Base-by-base conservation (phyloP, 2,113 vertebrate genomes). In the Nothobranchius kuhntae region DNA sequence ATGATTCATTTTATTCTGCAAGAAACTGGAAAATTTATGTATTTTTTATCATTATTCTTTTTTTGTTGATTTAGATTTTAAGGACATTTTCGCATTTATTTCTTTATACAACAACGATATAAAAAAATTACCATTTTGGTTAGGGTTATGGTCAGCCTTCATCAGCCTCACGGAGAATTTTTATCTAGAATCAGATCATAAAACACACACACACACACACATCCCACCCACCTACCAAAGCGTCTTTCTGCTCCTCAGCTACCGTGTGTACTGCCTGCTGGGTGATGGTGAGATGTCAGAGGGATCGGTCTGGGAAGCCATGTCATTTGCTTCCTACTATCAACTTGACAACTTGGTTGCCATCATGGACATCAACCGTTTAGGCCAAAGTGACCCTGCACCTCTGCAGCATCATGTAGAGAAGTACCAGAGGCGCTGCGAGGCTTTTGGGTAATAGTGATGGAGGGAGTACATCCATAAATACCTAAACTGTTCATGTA, bases 261-360 rank as follows among this genome's bases (percentile, higher is more conserved):
- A 96, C 81, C 93, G 93, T 2, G 95, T 98, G 57, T 98, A 93
- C 78, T 98, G 96, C 83, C 53, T 98, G 87, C 85, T 98, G 79
- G 97, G 97, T 53, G 97, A 98, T 54, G 96, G 96, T 7, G 96
- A 98, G 89, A 81, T 96, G 72, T 97, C 96, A 0, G 96, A 98
- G 88, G 96, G 97, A 24, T 94, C 96, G 2, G 95, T 98, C 61
- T 98, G 96, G 96, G 96, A 98, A 82, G 97, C 97, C 82, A 98
- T 98, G 96, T 94, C 95, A n/a, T 98, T 98, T 36, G 96, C 96
- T 30, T 92, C 95, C 42, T 91, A 95, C 86, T 98, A 98, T 88
- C 96, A 96, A 75, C 92, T 98, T 63, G 95, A 96, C 90, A 98
- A 98, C 86, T 93, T 98, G 0, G 91, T 96, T 68, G 97, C 95